A percentile compares a stretch with the other conserved stretches of the same genome.
Evolutionary conservation across 2,113 vertebrate genomes (phyloP).

Genomic region (Myotis brandtii): DNA sequence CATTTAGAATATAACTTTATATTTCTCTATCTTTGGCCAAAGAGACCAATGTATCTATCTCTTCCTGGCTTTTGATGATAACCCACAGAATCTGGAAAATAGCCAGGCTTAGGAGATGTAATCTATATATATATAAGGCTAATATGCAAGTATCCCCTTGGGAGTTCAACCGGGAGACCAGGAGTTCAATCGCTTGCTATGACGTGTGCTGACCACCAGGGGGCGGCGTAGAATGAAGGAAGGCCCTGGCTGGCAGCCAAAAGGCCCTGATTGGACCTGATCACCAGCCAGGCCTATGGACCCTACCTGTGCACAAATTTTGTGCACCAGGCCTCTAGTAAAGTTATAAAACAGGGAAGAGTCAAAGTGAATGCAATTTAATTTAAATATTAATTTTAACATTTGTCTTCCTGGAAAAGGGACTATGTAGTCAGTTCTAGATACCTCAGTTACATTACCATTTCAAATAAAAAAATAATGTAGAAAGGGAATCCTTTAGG

Average conservation of each 20-base stretch:
- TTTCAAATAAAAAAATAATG: conserved; percentile 30
- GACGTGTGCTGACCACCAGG: too few relatives aligned
- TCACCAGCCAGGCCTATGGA: too few relatives aligned
- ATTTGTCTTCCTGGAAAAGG: conserved; percentile 15
- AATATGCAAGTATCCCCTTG: too few relatives aligned
- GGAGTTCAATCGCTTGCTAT: too few relatives aligned
- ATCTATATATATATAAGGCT: background rate
- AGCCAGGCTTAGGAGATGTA: background rate
- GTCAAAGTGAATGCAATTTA: background rate
- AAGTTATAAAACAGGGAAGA: conserved; percentile 26
- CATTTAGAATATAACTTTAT: conserved; percentile 1
- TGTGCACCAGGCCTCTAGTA: too few relatives aligned
- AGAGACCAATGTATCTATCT: background rate
- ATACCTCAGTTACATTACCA: background rate
- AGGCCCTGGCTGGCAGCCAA: too few relatives aligned
- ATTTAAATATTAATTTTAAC: conserved; percentile 40
- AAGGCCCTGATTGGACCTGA: too few relatives aligned
- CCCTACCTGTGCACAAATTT: too few relatives aligned
- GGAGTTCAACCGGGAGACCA: too few relatives aligned
- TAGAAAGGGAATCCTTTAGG: background rate
- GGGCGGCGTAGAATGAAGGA: too few relatives aligned
- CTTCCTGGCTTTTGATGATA: conserved; percentile 7
- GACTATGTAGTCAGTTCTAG: background rate
- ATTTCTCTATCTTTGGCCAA: background rate
- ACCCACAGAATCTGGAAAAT: background rate